Evolutionary conservation across 2,113 vertebrate genomes (phyloP).

Genomic region (Mustela nigripes): DNA sequence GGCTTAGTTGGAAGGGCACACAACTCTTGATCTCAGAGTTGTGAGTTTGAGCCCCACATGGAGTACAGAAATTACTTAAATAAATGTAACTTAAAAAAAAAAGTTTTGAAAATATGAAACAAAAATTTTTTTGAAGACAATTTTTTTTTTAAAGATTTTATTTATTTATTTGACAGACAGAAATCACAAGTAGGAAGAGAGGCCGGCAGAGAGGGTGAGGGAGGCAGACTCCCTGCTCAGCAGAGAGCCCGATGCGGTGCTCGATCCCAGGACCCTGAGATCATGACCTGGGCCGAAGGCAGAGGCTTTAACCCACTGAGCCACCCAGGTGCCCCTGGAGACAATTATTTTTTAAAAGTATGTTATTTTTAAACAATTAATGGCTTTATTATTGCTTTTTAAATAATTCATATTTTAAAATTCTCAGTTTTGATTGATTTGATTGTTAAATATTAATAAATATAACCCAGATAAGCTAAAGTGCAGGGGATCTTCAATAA

Average conservation of each 20-base stretch:
- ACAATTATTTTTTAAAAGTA: constrained; percentile 11
- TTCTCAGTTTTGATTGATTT: constrained; percentile 26
- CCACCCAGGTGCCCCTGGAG: background rate
- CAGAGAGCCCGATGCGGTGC: too few species aligned
- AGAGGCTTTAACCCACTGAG: too few species aligned
- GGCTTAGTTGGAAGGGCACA: background rate
- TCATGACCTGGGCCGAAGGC: too few species aligned
- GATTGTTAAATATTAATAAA: constrained; percentile 16
- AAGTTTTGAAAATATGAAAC: background rate
- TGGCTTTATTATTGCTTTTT: constrained; percentile 43
- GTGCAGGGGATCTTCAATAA: background rate
- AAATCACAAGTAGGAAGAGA: too few species aligned
- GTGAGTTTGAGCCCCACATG: background rate
- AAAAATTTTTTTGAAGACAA: background rate
- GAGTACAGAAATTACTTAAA: background rate
- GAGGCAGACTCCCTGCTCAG: too few species aligned
- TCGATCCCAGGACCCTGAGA: too few species aligned
- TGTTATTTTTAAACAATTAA: constrained; percentile 10
- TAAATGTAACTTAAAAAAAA: background rate
- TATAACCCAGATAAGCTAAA: background rate
- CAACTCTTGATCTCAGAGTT: background rate
- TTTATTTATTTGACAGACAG: too few species aligned
- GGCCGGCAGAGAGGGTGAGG: too few species aligned
- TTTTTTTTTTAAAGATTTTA: background rate
- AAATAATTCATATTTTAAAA: constrained; percentile 13